phyloP scores from a whole-genome alignment of 2,113 vertebrate species.

The Podarcis cretensis region DNA sequence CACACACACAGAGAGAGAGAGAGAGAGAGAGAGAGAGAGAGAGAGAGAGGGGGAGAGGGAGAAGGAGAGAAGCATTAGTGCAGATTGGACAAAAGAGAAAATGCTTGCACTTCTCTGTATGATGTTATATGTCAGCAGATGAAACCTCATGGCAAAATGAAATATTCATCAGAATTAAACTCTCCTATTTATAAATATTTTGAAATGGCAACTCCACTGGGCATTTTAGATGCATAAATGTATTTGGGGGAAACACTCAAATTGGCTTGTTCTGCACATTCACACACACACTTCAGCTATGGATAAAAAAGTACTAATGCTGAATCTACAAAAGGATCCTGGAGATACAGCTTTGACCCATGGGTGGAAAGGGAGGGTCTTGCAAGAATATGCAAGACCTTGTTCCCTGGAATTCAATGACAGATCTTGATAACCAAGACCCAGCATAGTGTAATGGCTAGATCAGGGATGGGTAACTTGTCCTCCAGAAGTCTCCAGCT shows the following conservation, averaged over 20 bases:
- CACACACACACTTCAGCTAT: neutral
- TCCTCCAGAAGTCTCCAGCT: no score
- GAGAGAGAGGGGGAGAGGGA: no score
- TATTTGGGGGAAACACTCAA: neutral
- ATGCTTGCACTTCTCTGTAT: constrained; percentile 44
- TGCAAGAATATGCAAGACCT: neutral
- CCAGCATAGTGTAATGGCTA: neutral
- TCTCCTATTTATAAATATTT: constrained; percentile 58
- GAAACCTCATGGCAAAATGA: constrained; percentile 66
- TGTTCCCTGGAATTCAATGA: neutral
- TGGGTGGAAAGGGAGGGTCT: neutral
- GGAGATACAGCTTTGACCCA: neutral
- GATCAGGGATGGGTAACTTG: no score
- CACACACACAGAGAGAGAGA: no score
- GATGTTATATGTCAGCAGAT: constrained; percentile 60
- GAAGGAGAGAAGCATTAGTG: neutral
- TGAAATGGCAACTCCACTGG: constrained; percentile 41
- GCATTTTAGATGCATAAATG: neutral
- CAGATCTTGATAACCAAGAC: neutral
- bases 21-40: no score
- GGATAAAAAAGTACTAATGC: neutral
- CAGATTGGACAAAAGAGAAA: constrained; percentile 43
- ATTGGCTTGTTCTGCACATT: neutral
- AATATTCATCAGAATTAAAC: constrained; percentile 56
- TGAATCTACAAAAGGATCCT: neutral